phyloP scores from a whole-genome alignment of 2,113 vertebrate genomes.

The Nicator chloris region DNA sequence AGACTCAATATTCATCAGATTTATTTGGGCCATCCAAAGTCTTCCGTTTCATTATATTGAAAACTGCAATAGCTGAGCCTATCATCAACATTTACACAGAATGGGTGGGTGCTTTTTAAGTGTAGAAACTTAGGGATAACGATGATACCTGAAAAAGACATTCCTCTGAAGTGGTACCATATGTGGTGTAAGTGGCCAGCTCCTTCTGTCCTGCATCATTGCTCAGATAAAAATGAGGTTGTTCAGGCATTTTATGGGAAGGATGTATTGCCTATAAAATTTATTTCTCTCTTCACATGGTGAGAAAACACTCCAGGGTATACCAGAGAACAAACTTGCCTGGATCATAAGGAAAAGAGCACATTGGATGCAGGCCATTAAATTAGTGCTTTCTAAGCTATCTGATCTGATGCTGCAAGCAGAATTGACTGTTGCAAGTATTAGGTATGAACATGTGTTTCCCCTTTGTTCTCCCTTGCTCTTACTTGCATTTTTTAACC shows the following conservation, averaged over 20 bases:
- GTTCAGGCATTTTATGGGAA: conserved; percentile 50
- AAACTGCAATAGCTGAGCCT: neutral
- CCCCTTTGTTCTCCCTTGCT: neutral
- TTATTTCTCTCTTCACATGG: conserved; percentile 36
- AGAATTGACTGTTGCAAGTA: neutral
- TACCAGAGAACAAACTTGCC: conserved; percentile 29
- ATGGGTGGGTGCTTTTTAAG: conserved; percentile 20
- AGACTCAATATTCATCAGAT: conserved; percentile 50
- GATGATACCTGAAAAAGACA: neutral
- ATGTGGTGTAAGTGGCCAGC: neutral
- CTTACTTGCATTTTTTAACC: neutral
- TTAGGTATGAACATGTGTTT: neutral
- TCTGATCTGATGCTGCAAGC: neutral
- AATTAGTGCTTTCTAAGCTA: conserved; percentile 46
- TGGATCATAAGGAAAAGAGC: neutral
- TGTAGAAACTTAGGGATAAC: neutral
- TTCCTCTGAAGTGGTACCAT: conserved; percentile 9
- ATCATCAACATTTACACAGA: conserved; percentile 41
- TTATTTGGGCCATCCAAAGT: neutral
- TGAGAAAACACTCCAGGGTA: neutral
- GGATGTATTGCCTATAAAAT: conserved; percentile 40
- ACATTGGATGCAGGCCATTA: conserved; percentile 37
- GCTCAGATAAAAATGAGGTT: conserved; percentile 55
- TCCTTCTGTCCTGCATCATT: conserved; percentile 40
- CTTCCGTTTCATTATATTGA: neutral